Evolutionary conservation across 2,113 vertebrate species (phyloP), one percentile per base, ranked within the genome.

Genomic region (Paramisgurnus dabryanus): DNA sequence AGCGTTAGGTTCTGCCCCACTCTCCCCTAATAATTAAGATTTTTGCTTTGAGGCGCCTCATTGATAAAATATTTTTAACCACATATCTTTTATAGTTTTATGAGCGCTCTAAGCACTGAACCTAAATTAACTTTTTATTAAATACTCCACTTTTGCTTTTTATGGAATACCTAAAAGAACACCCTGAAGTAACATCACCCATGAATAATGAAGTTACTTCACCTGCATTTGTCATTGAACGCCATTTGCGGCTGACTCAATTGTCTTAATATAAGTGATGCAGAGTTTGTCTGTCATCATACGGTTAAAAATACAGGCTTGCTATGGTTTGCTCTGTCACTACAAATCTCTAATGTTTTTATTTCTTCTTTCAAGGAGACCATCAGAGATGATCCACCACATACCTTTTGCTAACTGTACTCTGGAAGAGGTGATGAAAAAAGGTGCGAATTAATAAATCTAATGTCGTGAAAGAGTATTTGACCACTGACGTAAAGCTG

Each of bases 391-490:
- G 85, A 86, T 84, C 66, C 58, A 27, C 80, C 67, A 49, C 89
- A 90, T 91, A 89, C 87, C 87, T 75, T 79, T 82, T 72, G 81
- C 65, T 7, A 60, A 72, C 84, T 87, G 85, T 81, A 85, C 80
- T 81, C 84, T 78, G 47, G 47, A 65, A 45, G 67, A 90, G 83
- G 86, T 90, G 90, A 90, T 91, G 88, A 92, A 85, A 85, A 74
- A 84, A 63, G 85, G 75, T 86, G 86, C 40, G 53, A 87, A 79
- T 73, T 78, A 85, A 79, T 82, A 64, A 71, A 53, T 86, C 75
- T 79, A 80, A 78, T 13, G 15, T 40, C 27, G 67, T 65, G 74
- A 47, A 73, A 68, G 68, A 63, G 64, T 68, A 77, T 82, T 82
- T 64, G 58, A 45, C 34, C 58, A 49, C 9, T 47, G 71, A 83